Evolutionary conservation across 2,888 invertebrate species (phyloP), one percentile per base, ranked within the genome.

Genomic region (Tetrapedia diversipes): DNA sequence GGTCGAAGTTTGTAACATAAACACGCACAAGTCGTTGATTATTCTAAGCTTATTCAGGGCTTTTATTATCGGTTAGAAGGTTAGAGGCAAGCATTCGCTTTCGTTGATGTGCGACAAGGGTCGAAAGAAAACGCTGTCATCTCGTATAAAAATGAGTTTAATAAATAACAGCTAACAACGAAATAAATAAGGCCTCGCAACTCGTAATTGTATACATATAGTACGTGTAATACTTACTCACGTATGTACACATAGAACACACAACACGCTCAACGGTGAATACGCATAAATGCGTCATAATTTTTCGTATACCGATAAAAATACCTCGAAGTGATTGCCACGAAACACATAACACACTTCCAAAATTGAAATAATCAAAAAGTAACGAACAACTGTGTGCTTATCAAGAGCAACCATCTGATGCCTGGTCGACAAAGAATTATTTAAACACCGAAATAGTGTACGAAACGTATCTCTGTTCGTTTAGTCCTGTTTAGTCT

Each of bases 91-190:
- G 19, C 7, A 14, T 45, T 54, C 2, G 10, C 19, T 14, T 19
- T 27, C 2, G 27, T 22, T n/a, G 6, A 11, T n/a, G 37, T 14
- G 43, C 3, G 10, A 8, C 19, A 24, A 2, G 56, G 61, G 11
- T 39, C 2, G 6, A 72, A 83, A 83, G 39, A 43, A 70, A 67
- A 16, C 19, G 14, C 59, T 3, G 37, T 57, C 53, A 54, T 77
- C 66, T 83, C 77, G 85, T 90, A 89, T 86, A 90, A 90, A 91
- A 90, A 90, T 90, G 89, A 74, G 86, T 91, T 90, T 90, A 90
- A 90, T 89, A 89, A 87, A 90, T 90, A 91, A 88, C 86, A 89
- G 80, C 86, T 89, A 87, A 87, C 84, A 88, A 89, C 84, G 82
- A 85, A 88, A 89, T 89, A 90, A 89, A 89, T 90, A 90, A 88